These are phyloP conservation scores for Sarcophaga variegata DNA, from an alignment of 2,888 invertebrate genomes.

Conservation along the genomic window DNA sequence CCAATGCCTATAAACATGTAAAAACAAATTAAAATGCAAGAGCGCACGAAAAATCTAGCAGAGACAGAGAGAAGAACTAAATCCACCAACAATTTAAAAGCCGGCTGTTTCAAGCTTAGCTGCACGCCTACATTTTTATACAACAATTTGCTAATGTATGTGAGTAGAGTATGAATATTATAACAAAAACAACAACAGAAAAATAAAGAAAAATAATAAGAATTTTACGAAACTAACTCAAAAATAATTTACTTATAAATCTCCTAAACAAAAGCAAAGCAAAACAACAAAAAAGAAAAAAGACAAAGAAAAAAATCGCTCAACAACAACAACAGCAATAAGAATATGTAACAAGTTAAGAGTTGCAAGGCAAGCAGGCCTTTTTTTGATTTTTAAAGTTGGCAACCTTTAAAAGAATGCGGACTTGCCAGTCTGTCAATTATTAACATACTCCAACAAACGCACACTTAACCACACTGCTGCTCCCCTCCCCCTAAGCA, in stretches of 20 bases:
- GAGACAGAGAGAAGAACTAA: constrained; percentile 14
- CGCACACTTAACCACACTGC: constrained; percentile 39
- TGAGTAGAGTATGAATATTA: constrained; percentile 50
- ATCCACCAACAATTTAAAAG: constrained; percentile 38
- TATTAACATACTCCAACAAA: constrained; percentile 48
- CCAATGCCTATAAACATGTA: constrained; percentile 41
- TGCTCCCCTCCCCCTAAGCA: constrained; percentile 59
- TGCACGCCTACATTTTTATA: constrained; percentile 60
- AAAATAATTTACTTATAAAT: constrained; percentile 43
- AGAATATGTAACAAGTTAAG: constrained; percentile 65
- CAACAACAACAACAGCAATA: constrained; percentile 3
- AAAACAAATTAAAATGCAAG: constrained; percentile 31
- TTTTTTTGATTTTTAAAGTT: constrained; percentile 73
- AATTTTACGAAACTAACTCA: constrained; percentile 48
- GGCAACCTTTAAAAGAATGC: constrained; percentile 81
- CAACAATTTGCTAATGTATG: constrained; percentile 23
- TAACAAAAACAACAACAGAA: constrained; percentile 42
- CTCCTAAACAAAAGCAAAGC: constrained; percentile 24
- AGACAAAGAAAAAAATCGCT: constrained; percentile 4
- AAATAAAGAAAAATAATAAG: constrained; percentile 61
- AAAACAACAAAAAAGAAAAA: constrained; percentile 2
- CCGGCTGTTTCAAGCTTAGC: constrained; percentile 51
- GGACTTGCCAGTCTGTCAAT: constrained; percentile 75
- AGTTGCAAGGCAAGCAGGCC: constrained; percentile 70
- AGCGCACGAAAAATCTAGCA: constrained; percentile 16